Evolutionary conservation across 2,888 invertebrate genomes (phyloP).

Genomic region (Luperina testacea): DNA sequence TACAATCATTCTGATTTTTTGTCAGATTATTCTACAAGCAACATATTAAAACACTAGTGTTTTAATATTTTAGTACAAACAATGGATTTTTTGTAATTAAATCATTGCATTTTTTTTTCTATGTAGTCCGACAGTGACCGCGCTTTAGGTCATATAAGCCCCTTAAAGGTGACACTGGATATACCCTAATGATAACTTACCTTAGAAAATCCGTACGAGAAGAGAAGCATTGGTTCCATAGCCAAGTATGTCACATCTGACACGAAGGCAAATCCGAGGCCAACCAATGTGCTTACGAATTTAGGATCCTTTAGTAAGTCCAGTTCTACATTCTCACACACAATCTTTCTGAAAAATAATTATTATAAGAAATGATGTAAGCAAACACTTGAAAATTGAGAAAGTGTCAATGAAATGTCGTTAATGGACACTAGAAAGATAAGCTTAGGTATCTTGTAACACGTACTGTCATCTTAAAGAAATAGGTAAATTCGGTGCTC

Average conservation of each 20-base stretch:
- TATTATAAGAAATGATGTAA: neutral
- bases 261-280: slow-evolving; percentile 91
- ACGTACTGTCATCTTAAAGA: slow-evolving; percentile 22
- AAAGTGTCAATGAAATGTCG: neutral
- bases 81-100: too few relatives aligned
- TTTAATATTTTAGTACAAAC: too few relatives aligned
- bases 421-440: neutral
- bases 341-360: slow-evolving; percentile 80
- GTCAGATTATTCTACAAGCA: too few relatives aligned
- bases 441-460: slow-evolving; percentile 1
- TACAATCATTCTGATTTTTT: too few relatives aligned
- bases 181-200: slow-evolving; percentile 62
- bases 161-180: neutral
- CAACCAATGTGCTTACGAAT: slow-evolving; percentile 85
- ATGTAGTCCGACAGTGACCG: too few relatives aligned
- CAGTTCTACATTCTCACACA: slow-evolving; percentile 85
- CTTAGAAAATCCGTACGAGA: slow-evolving; percentile 89
- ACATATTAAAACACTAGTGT: too few relatives aligned
- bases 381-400: neutral
- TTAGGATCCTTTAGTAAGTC: slow-evolving; percentile 84
- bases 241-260: slow-evolving; percentile 92
- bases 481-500: slow-evolving; percentile 12
- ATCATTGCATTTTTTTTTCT: too few relatives aligned
- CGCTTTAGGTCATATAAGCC: too few relatives aligned
- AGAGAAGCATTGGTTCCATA: slow-evolving; percentile 91